These are phyloP conservation scores for Vulpes lagopus DNA, from an alignment of 2,113 vertebrate species.

Conservation along the genomic window DNA sequence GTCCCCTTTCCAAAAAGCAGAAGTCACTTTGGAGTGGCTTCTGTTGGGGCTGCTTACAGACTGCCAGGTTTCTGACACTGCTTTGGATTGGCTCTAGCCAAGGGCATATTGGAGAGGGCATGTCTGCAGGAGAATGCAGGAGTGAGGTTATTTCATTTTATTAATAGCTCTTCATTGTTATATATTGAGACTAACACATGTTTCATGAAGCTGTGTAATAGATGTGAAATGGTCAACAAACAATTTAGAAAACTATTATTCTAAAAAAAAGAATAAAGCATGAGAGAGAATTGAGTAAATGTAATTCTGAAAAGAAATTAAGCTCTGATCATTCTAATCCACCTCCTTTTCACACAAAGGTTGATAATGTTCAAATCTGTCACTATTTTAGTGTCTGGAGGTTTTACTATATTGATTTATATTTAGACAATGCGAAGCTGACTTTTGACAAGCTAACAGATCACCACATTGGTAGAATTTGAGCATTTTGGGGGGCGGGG, in stretches of 20 bases:
- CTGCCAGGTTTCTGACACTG: not conserved
- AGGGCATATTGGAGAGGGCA: not conserved
- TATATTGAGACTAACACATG: not conserved
- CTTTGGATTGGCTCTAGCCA: not conserved
- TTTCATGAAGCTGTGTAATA: not conserved
- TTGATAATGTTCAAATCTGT: not conserved
- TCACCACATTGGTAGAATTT: not conserved
- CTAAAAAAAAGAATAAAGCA: not conserved
- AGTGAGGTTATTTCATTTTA: not conserved
- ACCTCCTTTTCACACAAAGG: not conserved
- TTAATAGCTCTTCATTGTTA: not conserved
- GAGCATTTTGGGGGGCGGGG: not conserved
- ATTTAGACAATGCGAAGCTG: not conserved
- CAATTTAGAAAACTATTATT: constrained; percentile 35
- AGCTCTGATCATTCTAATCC: not conserved
- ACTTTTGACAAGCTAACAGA: not conserved
- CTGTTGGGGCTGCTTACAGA: not conserved
- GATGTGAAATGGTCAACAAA: constrained; percentile 34
- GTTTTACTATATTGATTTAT: not conserved
- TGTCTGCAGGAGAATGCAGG: not conserved
- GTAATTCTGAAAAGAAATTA: constrained; percentile 13
- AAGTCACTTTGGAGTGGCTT: not conserved
- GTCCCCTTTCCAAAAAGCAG: not conserved
- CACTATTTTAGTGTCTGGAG: not conserved
- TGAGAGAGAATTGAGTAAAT: not conserved